These are phyloP conservation scores for Grammomys dolichurus DNA, from an alignment of 2,113 vertebrate genomes.

Conservation along the genomic window DNA sequence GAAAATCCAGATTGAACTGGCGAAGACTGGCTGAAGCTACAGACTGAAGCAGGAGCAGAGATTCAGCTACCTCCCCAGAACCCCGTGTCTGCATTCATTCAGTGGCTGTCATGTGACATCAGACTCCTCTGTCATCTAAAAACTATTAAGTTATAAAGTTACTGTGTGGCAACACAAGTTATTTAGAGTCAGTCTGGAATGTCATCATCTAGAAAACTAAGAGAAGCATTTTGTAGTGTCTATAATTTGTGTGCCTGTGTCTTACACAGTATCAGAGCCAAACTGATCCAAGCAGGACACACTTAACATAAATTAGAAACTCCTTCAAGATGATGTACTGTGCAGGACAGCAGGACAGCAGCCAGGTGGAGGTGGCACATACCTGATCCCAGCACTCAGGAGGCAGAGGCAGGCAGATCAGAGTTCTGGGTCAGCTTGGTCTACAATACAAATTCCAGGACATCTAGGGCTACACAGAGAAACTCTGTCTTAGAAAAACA, in stretches of 20 bases:
- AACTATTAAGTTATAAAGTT: constrained; percentile 87
- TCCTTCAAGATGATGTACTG: not conserved
- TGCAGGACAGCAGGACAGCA: constrained; percentile 17
- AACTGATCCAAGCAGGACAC: constrained; percentile 48
- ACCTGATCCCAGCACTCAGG: not conserved
- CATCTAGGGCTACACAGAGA: not conserved
- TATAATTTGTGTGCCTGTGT: not conserved
- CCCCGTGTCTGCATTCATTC: constrained; percentile 85
- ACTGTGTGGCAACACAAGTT: constrained; percentile 83
- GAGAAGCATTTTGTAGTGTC: constrained; percentile 39
- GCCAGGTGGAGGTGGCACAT: not conserved
- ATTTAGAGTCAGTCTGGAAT: constrained; percentile 84
- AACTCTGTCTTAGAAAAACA: not conserved
- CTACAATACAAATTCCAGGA: not conserved
- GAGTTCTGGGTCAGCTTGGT: not conserved
- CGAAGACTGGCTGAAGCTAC: constrained; percentile 83
- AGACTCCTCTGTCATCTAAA: constrained; percentile 84
- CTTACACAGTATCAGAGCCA: constrained; percentile 62
- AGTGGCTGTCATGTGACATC: constrained; percentile 82
- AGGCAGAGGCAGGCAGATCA: not conserved
- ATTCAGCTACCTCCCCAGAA: constrained; percentile 80
- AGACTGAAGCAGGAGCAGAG: constrained; percentile 84
- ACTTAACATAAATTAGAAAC: constrained; percentile 59
- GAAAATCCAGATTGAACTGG: constrained; percentile 84
- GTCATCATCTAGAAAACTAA: constrained; percentile 82